Evolutionary conservation across 2,113 vertebrate species (phyloP), one percentile per base, ranked within the genome.

Genomic region (Elgaria multicarinata): DNA sequence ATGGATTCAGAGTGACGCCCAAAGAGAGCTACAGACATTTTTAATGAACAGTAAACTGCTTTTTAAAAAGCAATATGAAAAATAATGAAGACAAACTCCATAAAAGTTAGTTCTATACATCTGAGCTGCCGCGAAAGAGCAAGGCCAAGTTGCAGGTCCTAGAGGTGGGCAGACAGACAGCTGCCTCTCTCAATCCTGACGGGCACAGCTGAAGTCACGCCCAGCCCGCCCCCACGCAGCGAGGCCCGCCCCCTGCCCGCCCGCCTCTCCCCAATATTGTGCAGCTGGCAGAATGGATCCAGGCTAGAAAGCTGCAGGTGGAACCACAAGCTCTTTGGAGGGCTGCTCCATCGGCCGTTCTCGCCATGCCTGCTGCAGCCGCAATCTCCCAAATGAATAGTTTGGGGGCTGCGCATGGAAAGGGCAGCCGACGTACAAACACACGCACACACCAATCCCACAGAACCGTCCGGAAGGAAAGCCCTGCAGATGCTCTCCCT

Each of bases 41-140:
- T 92, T 91, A 94, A 96, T 95, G 87, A 95, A 94, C 86, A 96
- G 93, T 96, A 97, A 97, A 93, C 95, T 95, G 94, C 87, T 93
- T 95, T 93, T 96, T 94, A 92, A 94, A 87, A 71, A 81, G 66
- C 90, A 58, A 75, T 81, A 46, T 90, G 10, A 6, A 12, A 91
- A 95, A 93, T 90, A 42, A 93, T 42, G 77, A 53, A 46, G 92
- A 89, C 26, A 93, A 94, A 92, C 93, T 87, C 91, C 26, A 1
- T 85, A 89, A 87, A 93, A 85, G 90, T 90, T 89, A 92, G 94
- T 94, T 95, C 95, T 88, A 84, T 84, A 90, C 95, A 93, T 94
- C 13, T 88, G 95, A 96, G 95, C 93, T 94, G 94, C 90, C 87
- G 58, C 55, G 78, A 91, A 85, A 39, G 58, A 44, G 4, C 0